Evolutionary conservation across 1,140 invertebrate genomes (phyloP).

Genomic region (Drosophila kikkawai): DNA sequence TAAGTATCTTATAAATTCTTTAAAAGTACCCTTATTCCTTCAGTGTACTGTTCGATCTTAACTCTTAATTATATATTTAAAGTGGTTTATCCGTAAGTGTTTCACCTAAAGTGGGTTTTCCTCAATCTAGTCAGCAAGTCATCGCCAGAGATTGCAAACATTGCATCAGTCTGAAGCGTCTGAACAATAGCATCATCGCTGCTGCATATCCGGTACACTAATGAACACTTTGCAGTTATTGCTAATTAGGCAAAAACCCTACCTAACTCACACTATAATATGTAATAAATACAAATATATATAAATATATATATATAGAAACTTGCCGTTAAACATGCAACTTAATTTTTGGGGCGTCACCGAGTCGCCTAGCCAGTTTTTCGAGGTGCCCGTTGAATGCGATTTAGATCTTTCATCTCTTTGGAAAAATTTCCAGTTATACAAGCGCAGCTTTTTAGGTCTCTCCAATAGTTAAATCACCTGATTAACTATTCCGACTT

Average conservation of each 20-base stretch:
- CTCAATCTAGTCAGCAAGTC: constrained; percentile 50
- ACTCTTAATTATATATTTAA: constrained; percentile 7
- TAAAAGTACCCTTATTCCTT: background rate
- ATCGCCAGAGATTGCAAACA: constrained; percentile 37
- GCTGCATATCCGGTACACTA: constrained; percentile 78
- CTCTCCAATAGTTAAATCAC: constrained; percentile 64
- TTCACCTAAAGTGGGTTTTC: constrained; percentile 34
- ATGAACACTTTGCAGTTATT: constrained; percentile 74
- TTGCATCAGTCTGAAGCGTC: constrained; percentile 36
- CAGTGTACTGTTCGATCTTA: background rate
- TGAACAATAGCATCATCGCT: constrained; percentile 75
- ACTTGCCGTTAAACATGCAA: constrained; percentile 62
- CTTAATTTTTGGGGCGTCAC: constrained; percentile 66
- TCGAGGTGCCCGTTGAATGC: constrained; percentile 32
- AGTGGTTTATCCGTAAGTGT: constrained; percentile 13
- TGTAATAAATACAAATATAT: background rate
- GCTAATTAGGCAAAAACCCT: constrained; percentile 67
- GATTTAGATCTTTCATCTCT: constrained; percentile 76
- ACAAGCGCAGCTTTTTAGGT: constrained; percentile 64
- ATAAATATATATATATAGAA: constrained; percentile 2
- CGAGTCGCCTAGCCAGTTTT: constrained; percentile 73
- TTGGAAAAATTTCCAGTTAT: constrained; percentile 76
- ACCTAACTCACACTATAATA: constrained; percentile 15
- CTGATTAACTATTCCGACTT: constrained; percentile 78
- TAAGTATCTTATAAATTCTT: too few relatives aligned